Percentiles rank a stretch among this genome's conserved stretches.
These are phyloP conservation scores for Metellina segmentata DNA, from an alignment of 2,888 invertebrate species.

Conservation along the genomic window DNA sequence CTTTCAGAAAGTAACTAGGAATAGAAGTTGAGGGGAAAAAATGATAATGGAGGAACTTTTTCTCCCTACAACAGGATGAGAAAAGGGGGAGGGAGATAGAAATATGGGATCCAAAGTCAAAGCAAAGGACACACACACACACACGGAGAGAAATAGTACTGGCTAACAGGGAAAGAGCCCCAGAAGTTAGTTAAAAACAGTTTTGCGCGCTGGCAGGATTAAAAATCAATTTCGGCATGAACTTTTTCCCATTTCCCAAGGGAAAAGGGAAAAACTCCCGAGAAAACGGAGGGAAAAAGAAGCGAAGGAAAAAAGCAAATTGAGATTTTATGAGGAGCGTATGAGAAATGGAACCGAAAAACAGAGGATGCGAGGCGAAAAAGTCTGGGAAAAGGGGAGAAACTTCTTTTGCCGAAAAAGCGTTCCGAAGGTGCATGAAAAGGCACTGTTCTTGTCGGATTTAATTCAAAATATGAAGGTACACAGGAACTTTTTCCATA, in stretches of 20 bases:
- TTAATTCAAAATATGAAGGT: background rate
- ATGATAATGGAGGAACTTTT: constrained; percentile 51
- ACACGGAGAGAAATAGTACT: background rate
- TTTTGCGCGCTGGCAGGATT: constrained; percentile 13
- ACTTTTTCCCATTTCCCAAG: background rate
- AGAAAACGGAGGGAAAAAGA: background rate
- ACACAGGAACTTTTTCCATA: background rate
- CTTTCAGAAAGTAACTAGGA: constrained; percentile 47
- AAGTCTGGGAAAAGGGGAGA: background rate
- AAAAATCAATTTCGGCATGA: constrained; percentile 45
- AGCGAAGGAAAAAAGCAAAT: constrained; percentile 22
- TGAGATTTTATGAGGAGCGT: constrained; percentile 43
- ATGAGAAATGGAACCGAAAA: constrained; percentile 7
- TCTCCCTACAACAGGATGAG: constrained; percentile 5
- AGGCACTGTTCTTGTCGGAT: background rate
- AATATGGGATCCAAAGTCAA: constrained; percentile 12
- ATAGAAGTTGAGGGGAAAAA: constrained; percentile 38
- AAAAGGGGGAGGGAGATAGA: background rate
- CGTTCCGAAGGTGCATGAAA: background rate
- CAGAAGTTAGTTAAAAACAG: constrained; percentile 44
- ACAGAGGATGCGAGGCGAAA: background rate
- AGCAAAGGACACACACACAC: constrained; percentile 11
- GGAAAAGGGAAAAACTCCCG: background rate
- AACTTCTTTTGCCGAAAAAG: background rate
- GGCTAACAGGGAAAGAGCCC: background rate